Evolutionary conservation across 2,113 vertebrate genomes (phyloP), one percentile per base, ranked within the genome.

Genomic region (Lichenostomus cassidix): DNA sequence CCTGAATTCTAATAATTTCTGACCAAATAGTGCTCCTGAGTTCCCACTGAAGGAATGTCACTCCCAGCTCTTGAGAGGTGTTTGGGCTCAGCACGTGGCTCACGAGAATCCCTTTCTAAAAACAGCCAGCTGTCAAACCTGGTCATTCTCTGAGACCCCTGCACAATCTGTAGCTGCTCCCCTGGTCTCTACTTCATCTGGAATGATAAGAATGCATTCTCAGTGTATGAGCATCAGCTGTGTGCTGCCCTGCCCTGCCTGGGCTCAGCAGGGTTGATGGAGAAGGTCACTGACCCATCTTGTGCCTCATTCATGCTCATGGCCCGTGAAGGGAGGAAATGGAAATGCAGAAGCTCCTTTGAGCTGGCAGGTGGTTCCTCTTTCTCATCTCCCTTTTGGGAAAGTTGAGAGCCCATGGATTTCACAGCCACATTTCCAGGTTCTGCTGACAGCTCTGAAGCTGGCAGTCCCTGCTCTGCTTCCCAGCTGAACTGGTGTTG

Each of bases 341-440:
- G 83, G 71, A 89, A 86, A 80, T 81, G 89, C 87, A 92, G 94
- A 83, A 94, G 35, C 46, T 73, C 5, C 76, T 64, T 47, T 27
- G 39, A 60, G 49, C 70, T 11, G 14, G 22, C 74, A 81, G 28
- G 42, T 42, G 23, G 44, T 77, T 95, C 65, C 70, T 56, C 53
- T 82, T 90, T 49, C 65, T 84, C 11, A 5, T 56, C 73, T 75
- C 83, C 7, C 0, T 29, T 25, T 92, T 8, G 52, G 42, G 60
- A 60, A 88, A 59, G 21, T 16, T 49, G 53, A 76, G 62, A 89
- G 49, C 25, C 60, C 6, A 5, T 2, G 20, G 65, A 60, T 47
- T 59, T 90, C 5, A 5, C 47, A 6, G 2, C 62, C 55, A 63
- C 15, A 9, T 62, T 68, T 56, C 67, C 84, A 88, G 73, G 70